phyloP scores from a whole-genome alignment of 2,113 vertebrate species.

The Etheostoma spectabile region DNA sequence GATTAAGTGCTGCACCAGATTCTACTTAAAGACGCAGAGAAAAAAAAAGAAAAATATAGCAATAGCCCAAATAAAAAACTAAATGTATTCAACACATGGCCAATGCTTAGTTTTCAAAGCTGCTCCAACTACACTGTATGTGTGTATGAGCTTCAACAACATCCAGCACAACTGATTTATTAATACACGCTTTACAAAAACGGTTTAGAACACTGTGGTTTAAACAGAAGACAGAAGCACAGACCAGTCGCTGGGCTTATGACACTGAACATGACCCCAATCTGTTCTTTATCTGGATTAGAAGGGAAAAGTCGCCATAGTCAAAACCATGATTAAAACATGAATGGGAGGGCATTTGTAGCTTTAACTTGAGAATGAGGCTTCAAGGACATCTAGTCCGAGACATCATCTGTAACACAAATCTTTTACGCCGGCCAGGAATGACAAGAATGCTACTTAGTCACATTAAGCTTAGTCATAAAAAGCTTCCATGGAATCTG shows the following conservation, averaged over 20 bases:
- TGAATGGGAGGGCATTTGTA: conserved; percentile 9
- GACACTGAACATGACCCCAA: conserved; percentile 57
- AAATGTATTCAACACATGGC: neutral
- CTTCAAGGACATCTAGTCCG: conserved; percentile 55
- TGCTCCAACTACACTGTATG: neutral
- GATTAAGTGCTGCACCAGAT: neutral
- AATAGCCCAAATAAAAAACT: neutral
- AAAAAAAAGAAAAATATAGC: neutral
- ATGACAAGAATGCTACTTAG: conserved; percentile 27
- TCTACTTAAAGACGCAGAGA: neutral
- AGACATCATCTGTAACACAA: conserved; percentile 26
- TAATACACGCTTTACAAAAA: neutral
- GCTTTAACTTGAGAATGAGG: conserved; percentile 23
- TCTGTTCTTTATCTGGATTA: conserved; percentile 68
- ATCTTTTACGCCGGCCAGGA: conserved; percentile 19
- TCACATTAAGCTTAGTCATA: conserved; percentile 20
- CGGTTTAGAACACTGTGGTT: neutral
- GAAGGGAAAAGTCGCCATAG: conserved; percentile 30
- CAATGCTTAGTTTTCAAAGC: neutral
- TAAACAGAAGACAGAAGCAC: neutral
- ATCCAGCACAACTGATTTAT: neutral
- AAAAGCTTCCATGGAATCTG: conserved; percentile 1
- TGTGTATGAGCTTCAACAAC: neutral
- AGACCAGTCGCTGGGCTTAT: conserved; percentile 31
- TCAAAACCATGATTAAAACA: conserved; percentile 43